These are phyloP conservation scores for Pogonus chalceus DNA, from an alignment of 1,140 invertebrate genomes.

Conservation along the genomic window DNA sequence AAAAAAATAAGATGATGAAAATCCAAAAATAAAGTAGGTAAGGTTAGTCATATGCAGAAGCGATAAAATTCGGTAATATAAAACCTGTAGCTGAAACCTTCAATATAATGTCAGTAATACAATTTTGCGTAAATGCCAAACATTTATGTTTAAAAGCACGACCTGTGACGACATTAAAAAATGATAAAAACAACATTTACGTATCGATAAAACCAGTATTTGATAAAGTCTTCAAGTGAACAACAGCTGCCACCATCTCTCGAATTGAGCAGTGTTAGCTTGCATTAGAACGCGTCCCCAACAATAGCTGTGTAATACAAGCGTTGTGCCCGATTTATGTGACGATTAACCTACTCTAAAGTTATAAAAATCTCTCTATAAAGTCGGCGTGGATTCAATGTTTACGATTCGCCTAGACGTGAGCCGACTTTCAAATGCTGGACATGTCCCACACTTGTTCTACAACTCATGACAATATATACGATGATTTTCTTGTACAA, in stretches of 20 bases:
- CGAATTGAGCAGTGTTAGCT: background rate
- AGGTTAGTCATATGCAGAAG: no score
- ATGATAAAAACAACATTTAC: slow-evolving; percentile 1
- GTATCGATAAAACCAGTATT: background rate
- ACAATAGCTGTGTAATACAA: slow-evolving; percentile 3
- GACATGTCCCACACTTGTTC: background rate
- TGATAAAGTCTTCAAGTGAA: slow-evolving; percentile 1
- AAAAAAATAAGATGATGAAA: no score
- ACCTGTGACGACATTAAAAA: slow-evolving; percentile 2
- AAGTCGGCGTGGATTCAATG: slow-evolving; percentile 1
- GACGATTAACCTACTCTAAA: slow-evolving; percentile 4
- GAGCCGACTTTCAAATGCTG: background rate
- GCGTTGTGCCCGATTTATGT: background rate
- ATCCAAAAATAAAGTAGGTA: no score
- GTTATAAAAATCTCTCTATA: slow-evolving; percentile 7
- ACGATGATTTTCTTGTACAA: no score
- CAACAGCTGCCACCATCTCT: background rate
- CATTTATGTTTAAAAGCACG: background rate
- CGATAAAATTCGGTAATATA: no score
- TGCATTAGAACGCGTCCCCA: background rate
- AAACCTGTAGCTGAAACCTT: no score
- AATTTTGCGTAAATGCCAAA: slow-evolving; percentile 2
- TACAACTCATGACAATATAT: background rate
- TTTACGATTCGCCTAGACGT: background rate
- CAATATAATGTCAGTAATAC: slow-evolving; percentile 1